A percentile compares a stretch with the other conserved stretches of the same genome.
Conservation (phyloP, 2,888 invertebrate genomes). For the Timema cristinae region DNA sequence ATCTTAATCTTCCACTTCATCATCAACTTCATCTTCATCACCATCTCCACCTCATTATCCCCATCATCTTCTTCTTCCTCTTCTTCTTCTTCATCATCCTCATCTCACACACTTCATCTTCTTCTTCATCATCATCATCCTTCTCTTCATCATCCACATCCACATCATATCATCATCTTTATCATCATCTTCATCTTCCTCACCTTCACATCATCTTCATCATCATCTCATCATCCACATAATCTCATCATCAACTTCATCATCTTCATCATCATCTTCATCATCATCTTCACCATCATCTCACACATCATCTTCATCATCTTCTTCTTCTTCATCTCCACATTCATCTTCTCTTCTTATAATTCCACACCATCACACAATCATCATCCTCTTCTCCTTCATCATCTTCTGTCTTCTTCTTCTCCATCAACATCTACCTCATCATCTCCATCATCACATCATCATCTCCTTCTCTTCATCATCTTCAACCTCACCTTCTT, state of each 20-base stretch:
- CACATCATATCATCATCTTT: conserved; percentile 12
- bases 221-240: background rate
- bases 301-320: conserved; percentile 12
- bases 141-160: conserved; percentile 11
- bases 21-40: conserved; percentile 13
- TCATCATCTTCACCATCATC: conserved; percentile 21
- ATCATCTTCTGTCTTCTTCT: conserved; percentile 8
- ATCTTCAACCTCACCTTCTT: conserved; percentile 12
- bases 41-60: conserved; percentile 11
- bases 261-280: conserved; percentile 19
- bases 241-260: conserved; percentile 19
- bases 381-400: conserved; percentile 2
- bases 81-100: conserved; percentile 13
- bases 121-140: conserved; percentile 14
- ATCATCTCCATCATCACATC: conserved; percentile 13
- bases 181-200: conserved; percentile 16
- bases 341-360: background rate
- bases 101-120: conserved; percentile 16
- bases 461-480: conserved; percentile 4
- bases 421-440: background rate
- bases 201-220: conserved; percentile 2
- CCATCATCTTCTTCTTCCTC: conserved; percentile 14
- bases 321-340: conserved; percentile 9
- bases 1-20: conserved; percentile 9
- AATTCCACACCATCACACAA: conserved; percentile 15